A percentile compares a stretch with the other conserved stretches of the same genome.
Evolutionary conservation across 2,888 invertebrate species (phyloP).

Genomic region (Oscheius myriophilus): DNA sequence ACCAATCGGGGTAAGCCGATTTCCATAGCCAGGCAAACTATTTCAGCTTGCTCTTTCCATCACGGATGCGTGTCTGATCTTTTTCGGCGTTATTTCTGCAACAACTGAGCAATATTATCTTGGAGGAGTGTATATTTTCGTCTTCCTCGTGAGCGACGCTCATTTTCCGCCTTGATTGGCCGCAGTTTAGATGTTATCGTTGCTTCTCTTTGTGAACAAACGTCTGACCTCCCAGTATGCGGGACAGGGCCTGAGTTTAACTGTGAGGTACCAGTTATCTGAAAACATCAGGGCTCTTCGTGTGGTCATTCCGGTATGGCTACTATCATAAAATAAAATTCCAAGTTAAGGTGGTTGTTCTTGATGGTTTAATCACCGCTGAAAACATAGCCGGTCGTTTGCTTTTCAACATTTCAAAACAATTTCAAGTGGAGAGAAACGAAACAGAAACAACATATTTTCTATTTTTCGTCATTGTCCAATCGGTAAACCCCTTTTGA

Average conservation of each 20-base stretch:
- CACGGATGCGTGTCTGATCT: constrained; percentile 12
- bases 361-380: constrained; percentile 18
- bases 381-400: constrained; percentile 14
- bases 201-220: constrained; percentile 16
- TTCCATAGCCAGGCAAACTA: not conserved
- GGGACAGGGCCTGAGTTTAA: constrained; percentile 17
- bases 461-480: constrained; percentile 4
- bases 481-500: constrained; percentile 3
- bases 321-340: not conserved
- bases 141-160: constrained; percentile 13
- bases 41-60: constrained; percentile 15
- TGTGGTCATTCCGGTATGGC: constrained; percentile 18
- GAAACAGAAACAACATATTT: constrained; percentile 9
- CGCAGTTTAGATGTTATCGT: constrained; percentile 18
- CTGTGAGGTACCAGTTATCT: constrained; percentile 17
- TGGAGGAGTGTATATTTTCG: constrained; percentile 21
- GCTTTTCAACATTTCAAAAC: constrained; percentile 13
- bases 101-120: constrained; percentile 18
- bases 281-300: constrained; percentile 26
- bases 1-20: constrained; percentile 15
- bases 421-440: constrained; percentile 12
- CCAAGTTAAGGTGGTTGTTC: constrained; percentile 8
- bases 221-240: constrained; percentile 10
- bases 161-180: not conserved
- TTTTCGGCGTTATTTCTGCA: constrained; percentile 3